A percentile compares a stretch with the other conserved stretches of the same genome.
These are phyloP conservation scores for Benthosema pterotum DNA, from an alignment of 2,797 vertebrate species.

Conservation along the genomic window DNA sequence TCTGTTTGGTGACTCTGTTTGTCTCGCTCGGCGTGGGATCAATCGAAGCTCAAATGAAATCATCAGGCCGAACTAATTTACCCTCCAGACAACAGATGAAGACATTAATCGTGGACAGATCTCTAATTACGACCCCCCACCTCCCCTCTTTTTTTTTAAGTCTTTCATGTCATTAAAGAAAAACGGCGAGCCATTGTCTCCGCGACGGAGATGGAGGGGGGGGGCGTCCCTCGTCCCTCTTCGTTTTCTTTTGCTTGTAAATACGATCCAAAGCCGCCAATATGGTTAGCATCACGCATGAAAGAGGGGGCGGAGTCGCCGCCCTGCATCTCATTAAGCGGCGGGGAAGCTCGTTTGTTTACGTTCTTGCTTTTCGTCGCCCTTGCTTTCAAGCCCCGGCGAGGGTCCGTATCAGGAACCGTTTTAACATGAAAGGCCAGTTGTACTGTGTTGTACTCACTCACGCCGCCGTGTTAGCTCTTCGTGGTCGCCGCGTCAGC, in stretches of 20 bases:
- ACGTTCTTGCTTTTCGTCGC: background rate
- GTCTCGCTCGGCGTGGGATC: slow-evolving; percentile 17
- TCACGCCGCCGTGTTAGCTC: slow-evolving; percentile 33
- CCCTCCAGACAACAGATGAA: slow-evolving; percentile 40
- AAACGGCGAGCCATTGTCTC: slow-evolving; percentile 5
- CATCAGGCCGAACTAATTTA: slow-evolving; percentile 38
- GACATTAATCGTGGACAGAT: slow-evolving; percentile 47
- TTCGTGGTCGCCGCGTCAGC: slow-evolving; percentile 21
- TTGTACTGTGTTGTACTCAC: slow-evolving; percentile 1
- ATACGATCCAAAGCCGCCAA: slow-evolving; percentile 33
- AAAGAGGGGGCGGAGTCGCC: slow-evolving; percentile 32
- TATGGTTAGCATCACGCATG: slow-evolving; percentile 46
- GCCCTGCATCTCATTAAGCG: slow-evolving; percentile 41
- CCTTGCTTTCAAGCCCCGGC: background rate
- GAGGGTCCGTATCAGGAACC: background rate
- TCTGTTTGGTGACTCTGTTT: slow-evolving; percentile 29
- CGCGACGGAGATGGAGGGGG: slow-evolving; percentile 37
- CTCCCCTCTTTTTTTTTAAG: slow-evolving; percentile 16
- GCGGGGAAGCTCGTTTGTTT: slow-evolving; percentile 25
- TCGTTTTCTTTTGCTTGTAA: slow-evolving; percentile 44
- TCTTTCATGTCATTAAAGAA: background rate
- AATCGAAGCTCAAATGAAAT: slow-evolving; percentile 43
- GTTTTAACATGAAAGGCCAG: slow-evolving; percentile 21
- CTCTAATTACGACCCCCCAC: slow-evolving; percentile 35
- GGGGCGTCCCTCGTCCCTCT: slow-evolving; percentile 26